Base-by-base conservation (phyloP, 2,797 vertebrate genomes). In the Coilia nasus region DNA sequence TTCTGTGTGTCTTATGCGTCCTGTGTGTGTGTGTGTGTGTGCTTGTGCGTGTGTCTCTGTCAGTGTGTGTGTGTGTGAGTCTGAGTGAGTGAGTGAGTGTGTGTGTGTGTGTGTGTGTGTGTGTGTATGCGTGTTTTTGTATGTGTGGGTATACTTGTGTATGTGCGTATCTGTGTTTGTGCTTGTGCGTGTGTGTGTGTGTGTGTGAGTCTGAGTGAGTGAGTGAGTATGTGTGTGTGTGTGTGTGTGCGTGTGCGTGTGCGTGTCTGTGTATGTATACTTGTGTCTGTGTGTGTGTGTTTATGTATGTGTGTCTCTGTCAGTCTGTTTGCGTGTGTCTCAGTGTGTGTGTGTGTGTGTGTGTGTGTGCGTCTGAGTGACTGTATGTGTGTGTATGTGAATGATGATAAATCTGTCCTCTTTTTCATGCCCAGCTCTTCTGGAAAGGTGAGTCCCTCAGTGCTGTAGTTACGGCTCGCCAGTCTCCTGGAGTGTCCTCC, bases 361-460 rank as follows among this genome's bases (percentile, higher is more conserved):
- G 57, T 59, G 17, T n/a, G 57, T 59, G 17, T 21, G 19, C 11
- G 57, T 59, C 7, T 59, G 57, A 11, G 57, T 19, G 57, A 2
- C 17, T 59, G 57, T 19, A 6, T 21, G 19, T 6, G 57, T 59
- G 57, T 59, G 19, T n/a, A 17, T 21, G 19, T 21, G 6, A 3
- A 28, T 31, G 64, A 10, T 54, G 50, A 54, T 54, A 41, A 19
- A 15, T 44, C 35, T 78, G 17, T 41, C 71, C 71, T 78, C 15
- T 78, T 31, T 41, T 31, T 19, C 4, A 5, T 78, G 1, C 0
- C 35, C 15, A 44, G 31, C 19, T 21, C 15, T 10, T 9, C 35
- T 85, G 64, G 17, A 54, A 14, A 83, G 57, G 44, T 85, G 31
- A 87, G 56, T 85, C 19, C 82, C 67, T 81, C 83, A 81, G 50